Conservation (phyloP, 2,888 invertebrate species). For the Conops quadrifasciatus region DNA sequence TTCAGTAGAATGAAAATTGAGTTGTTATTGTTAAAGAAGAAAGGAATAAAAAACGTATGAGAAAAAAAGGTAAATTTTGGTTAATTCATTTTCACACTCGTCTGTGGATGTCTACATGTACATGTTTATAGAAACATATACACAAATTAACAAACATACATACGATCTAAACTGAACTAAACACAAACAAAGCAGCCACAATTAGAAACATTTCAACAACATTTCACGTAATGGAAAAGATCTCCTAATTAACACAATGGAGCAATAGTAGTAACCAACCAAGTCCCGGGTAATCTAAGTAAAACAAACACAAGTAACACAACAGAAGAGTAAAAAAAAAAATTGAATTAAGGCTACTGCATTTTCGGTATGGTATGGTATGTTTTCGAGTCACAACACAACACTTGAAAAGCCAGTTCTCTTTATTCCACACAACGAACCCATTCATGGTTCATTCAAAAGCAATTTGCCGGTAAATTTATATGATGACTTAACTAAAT, state of each 20-base stretch:
- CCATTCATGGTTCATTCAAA: background rate
- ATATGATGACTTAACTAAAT: no score
- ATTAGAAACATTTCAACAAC: background rate
- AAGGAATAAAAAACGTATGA: slow-evolving; percentile 35
- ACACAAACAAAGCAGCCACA: background rate
- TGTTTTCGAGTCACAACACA: background rate
- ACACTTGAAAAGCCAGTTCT: slow-evolving; percentile 6
- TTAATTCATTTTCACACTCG: slow-evolving; percentile 18
- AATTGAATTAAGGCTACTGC: background rate
- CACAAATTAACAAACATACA: slow-evolving; percentile 3
- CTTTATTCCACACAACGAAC: background rate
- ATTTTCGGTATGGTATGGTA: no score
- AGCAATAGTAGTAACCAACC: background rate
- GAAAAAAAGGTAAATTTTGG: slow-evolving; percentile 33
- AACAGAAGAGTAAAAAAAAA: background rate
- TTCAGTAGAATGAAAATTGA: slow-evolving; percentile 14
- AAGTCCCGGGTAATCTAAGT: no score
- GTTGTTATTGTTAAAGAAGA: slow-evolving; percentile 31
- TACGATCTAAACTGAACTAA: background rate
- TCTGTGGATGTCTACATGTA: no score
- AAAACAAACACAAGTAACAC: background rate
- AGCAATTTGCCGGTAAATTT: no score
- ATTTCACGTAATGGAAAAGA: background rate
- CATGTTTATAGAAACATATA: background rate
- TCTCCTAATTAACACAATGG: background rate